These are phyloP conservation scores for Schizotus pectinicornis DNA, from an alignment of 2,888 invertebrate genomes.

Conservation along the genomic window DNA sequence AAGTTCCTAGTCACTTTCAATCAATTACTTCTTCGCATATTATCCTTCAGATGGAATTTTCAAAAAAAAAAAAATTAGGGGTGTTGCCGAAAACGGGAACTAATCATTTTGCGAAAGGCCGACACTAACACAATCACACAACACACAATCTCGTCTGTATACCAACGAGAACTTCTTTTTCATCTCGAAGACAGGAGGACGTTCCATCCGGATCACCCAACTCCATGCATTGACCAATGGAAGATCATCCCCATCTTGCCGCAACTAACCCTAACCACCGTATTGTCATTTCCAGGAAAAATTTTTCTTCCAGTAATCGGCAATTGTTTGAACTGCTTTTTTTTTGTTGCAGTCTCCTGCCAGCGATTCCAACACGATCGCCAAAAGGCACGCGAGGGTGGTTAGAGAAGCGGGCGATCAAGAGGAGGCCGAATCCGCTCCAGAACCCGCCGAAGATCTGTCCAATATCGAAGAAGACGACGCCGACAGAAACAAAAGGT, in stretches of 20 bases:
- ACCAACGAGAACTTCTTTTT: slow-evolving; percentile 34
- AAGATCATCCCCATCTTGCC: slow-evolving; percentile 9
- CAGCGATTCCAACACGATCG: slow-evolving; percentile 43
- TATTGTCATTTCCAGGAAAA: slow-evolving; percentile 12
- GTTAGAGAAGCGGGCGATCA: slow-evolving; percentile 53
- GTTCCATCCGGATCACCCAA: slow-evolving; percentile 1
- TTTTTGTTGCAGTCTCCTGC: slow-evolving; percentile 49
- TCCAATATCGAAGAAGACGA: slow-evolving; percentile 75
- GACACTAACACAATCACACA: slow-evolving; percentile 27
- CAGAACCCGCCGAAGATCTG: slow-evolving; percentile 73
- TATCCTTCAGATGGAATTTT: too few relatives aligned
- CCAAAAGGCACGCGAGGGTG: slow-evolving; percentile 51
- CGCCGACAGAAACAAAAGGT: slow-evolving; percentile 84
- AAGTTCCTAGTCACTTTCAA: too few relatives aligned
- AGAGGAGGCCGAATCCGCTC: slow-evolving; percentile 61
- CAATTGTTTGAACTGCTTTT: slow-evolving; percentile 5
- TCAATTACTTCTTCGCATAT: too few relatives aligned
- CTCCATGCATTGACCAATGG: slow-evolving; percentile 26
- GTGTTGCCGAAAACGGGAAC: neutral
- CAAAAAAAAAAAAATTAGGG: neutral
- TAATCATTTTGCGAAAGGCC: slow-evolving; percentile 4
- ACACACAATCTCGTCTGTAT: slow-evolving; percentile 37
- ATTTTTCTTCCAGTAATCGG: slow-evolving; percentile 8
- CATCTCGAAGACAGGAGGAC: slow-evolving; percentile 17
- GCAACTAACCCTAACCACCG: slow-evolving; percentile 6